Percentiles rank a stretch among this genome's conserved stretches.
Conservation (phyloP, 2,113 vertebrate genomes). For the Thunnus maccoyii region DNA sequence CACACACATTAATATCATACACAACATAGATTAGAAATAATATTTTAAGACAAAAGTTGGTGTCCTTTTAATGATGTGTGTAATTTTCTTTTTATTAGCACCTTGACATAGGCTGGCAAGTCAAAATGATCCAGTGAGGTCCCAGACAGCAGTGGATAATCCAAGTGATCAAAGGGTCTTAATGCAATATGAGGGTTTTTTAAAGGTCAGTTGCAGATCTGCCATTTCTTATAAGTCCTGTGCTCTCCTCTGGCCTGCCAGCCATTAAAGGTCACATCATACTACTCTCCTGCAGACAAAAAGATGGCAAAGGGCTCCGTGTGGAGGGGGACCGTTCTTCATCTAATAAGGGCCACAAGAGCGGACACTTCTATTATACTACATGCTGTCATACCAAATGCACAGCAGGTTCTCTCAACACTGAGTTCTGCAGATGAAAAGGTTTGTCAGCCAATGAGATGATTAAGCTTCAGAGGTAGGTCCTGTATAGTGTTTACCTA, state of each 20-base stretch:
- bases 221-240: conserved; percentile 79
- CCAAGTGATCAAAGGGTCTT: conserved; percentile 79
- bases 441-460: conserved; percentile 47
- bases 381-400: conserved; percentile 58
- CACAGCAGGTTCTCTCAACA: conserved; percentile 26
- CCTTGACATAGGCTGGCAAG: conserved; percentile 15
- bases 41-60: neutral
- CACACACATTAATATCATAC: neutral
- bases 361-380: conserved; percentile 53
- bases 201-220: conserved; percentile 81
- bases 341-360: conserved; percentile 63
- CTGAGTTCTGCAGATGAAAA: conserved; percentile 33
- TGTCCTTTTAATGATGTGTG: conserved; percentile 20
- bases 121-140: conserved; percentile 56
- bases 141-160: conserved; percentile 75
- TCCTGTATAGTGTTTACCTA: conserved; percentile 13
- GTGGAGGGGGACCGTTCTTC: conserved; percentile 63
- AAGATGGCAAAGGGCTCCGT: conserved; percentile 62
- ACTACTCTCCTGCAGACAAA: conserved; percentile 70
- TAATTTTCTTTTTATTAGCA: conserved; percentile 33
- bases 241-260: conserved; percentile 65
- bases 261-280: conserved; percentile 80
- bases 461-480: conserved; percentile 21
- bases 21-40: neutral
- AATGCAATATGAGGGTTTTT: conserved; percentile 76